Evolutionary conservation across 1,140 invertebrate genomes (phyloP), one percentile per base, ranked within the genome.

Genomic region (Ectropis grisescens): DNA sequence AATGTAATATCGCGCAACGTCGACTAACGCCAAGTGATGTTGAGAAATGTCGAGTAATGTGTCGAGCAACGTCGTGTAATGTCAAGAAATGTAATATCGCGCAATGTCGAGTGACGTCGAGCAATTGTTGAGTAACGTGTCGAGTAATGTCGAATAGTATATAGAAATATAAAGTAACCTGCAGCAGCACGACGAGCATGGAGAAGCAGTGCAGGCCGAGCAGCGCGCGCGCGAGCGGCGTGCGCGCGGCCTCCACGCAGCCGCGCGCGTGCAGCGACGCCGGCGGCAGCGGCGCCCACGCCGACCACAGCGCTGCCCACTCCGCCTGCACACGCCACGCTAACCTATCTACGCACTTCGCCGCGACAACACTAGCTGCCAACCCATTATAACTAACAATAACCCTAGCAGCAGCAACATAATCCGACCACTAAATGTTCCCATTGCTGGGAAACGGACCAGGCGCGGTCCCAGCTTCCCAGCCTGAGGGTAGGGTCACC

Each of bases 261-360:
- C 62, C 68, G 13, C 59, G 57, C 8, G 62, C 50, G 44, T 67
- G 53, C 23, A 70, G 51, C 31, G 69, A 70, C 41, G 60, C 69
- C 2, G 60, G 29, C 15, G 44, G 33, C 15, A 68, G 47, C 14
- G 64, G 47, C 0, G 58, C 53, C 0, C 37, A 27, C 9, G 29
- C 37, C 10, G 43, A 36, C 58, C 64, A 65, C 30, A 55, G 52
- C n/a, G 38, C 41, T 9, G 48, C 51, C 40, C 52, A 54, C 11
- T 56, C 53, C 30, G 43, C 47, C 62, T 68, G 33, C n/a, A 11
- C 25, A 11, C n/a, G n/a, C 25, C 4, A 9, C 19, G 19, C 19
- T 9, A 22, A 4, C 9, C 19, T 4, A 4, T 4, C 9, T 22
- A 22, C 19, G 19, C 19, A 22, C n/a, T n/a, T n/a, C n/a, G n/a